Base-by-base conservation (phyloP, 2,888 invertebrate genomes). In the Ichneumoninae sp. region DNA sequence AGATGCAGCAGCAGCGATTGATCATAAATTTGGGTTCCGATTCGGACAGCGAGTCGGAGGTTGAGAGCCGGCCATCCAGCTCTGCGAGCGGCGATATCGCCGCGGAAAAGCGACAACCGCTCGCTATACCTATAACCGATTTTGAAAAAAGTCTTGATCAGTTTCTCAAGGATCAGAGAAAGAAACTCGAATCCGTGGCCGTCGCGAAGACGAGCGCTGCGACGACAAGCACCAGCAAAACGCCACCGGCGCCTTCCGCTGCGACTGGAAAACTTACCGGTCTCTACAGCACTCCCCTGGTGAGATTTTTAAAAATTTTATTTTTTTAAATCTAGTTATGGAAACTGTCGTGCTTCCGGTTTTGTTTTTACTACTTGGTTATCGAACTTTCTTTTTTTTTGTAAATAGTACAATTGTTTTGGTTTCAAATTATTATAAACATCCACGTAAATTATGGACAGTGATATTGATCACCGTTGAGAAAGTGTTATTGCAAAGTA, bases 91-190 rank as follows among this genome's bases (percentile, higher is more conserved):
- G 6, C 50, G 19, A 76, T 36, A 19, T 13, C 3, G 36, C 40
- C 8, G 6, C 79, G 3, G 36, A 70, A 54, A 10, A 44, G 6
- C 81, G 81, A 36, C 88, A 84, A 79, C 82, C 71, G 0, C 80
- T 90, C 1, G 76, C 87, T 5, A 90, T 91, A 76, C 89, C 91
- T 0, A 89, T 88, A 2, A 82, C 88, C 2, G 94, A 94, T n/a
- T 93, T 94, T 79, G 93, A 93, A 57, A 93, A 88, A 77, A 93
- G 92, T 22, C 88, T 94, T 3, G 93, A 91, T 22, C 90, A 91
- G 74, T 93, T 94, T 84, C 86, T 94, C 57, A 90, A 91, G 33
- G 90, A 91, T 36, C 90, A 89, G 22, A 86, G 94, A 33, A 91
- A 91, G 40, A 92, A 92, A 77, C 90, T 91, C 8, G 93, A 93